Percentiles rank a stretch among this genome's conserved stretches.
phyloP scores from a whole-genome alignment of 2,888 invertebrate species.

The Taphrorychus bicolor region DNA sequence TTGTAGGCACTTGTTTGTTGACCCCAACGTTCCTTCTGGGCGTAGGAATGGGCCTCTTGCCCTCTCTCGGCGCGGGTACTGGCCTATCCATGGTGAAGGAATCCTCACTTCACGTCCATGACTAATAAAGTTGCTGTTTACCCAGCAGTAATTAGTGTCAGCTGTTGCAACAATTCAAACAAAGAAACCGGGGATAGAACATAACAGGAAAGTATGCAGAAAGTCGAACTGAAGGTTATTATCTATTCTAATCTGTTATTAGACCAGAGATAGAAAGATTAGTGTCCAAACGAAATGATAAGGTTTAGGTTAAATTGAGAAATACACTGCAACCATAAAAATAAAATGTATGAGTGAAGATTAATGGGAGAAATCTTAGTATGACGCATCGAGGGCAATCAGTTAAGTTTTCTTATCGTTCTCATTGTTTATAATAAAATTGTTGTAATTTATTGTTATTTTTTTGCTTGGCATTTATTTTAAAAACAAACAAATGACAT shows the following conservation, averaged over 20 bases:
- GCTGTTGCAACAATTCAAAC: not conserved
- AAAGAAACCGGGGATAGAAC: no score
- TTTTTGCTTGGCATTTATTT: no score
- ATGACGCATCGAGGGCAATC: not conserved
- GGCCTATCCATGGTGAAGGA: conserved; percentile 31
- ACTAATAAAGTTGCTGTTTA: not conserved
- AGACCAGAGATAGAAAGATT: not conserved
- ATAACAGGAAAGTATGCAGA: no score
- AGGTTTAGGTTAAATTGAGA: not conserved
- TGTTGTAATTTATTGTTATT: not conserved
- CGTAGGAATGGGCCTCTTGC: conserved; percentile 64
- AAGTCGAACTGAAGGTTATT: no score
- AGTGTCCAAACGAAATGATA: no score
- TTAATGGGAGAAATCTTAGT: not conserved
- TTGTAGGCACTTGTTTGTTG: not conserved
- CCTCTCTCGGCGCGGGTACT: conserved; percentile 43
- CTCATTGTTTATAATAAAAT: not conserved
- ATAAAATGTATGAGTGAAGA: not conserved
- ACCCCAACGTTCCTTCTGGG: conserved; percentile 59
- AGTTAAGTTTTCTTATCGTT: not conserved
- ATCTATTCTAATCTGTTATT: no score
- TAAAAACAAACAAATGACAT: no score
- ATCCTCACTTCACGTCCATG: not conserved
- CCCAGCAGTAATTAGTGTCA: no score
- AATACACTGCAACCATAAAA: not conserved